Base-by-base conservation (phyloP, 2,113 vertebrate species). In the Myxocyprinus asiaticus region DNA sequence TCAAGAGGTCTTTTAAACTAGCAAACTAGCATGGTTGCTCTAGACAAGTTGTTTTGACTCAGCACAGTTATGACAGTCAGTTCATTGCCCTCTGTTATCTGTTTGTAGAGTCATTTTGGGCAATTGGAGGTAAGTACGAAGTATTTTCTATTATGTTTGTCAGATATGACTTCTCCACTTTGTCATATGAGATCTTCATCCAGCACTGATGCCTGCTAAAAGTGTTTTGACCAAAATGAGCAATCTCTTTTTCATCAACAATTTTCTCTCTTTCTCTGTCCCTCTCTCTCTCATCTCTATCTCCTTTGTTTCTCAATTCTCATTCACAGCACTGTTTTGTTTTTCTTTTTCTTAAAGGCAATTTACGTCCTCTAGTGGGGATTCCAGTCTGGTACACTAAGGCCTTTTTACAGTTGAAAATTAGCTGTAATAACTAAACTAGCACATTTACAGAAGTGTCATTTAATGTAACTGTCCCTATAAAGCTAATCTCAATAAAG, bases 241-340 rank as follows among this genome's bases (percentile, higher is more conserved):
- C 48, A 45, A 14, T 45, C 22, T 78, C n/a, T 67, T 62, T 62
- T 17, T 15, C 59, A 15, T 44, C 22, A 33, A 33, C 22, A 1
- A 3, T 33, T 33, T 33, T 33, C 22, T 33, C 22, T 33, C 14
- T 4, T 33, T 33, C 22, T 45, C 1, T 15, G 0, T 58, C 15
- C 22, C 51, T 51, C n/a, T 76, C 5, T 64, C 0, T 44, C 47
- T 33, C 48, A 33, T 63, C 72, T 22, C 10, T 15, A 47, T 71
- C 14, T 12, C 48, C 59, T 72, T 59, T 61, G 55, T 64, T n/a
- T 9, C 64, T 70, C 45, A 45, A 9, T 53, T 69, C 43, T 48
- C 56, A 97, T 95, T 94, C 97, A 51, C 82, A 96, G 70, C 96
- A 95, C 82, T 14, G 7, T 55, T 42, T 51, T 2, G 5, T 8